phyloP scores from a whole-genome alignment of 2,113 vertebrate genomes.

The Macquaria ambigua region DNA sequence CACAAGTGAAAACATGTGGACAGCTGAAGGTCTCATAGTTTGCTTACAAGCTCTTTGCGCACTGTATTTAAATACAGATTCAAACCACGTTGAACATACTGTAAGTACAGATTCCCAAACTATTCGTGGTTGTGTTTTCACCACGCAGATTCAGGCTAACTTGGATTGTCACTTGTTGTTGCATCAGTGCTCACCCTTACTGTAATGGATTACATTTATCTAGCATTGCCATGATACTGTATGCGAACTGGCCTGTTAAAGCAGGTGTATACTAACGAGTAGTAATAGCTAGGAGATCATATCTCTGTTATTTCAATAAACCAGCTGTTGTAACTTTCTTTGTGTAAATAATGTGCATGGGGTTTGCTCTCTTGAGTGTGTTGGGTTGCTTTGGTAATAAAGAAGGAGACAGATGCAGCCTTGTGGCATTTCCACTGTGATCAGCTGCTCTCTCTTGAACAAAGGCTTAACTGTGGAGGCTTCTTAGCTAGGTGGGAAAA shows the following conservation, averaged over 20 bases:
- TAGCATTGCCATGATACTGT: background rate
- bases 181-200: background rate
- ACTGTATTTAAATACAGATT: constrained; percentile 1
- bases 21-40: background rate
- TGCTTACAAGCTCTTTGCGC: background rate
- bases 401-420: constrained; percentile 13
- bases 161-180: background rate
- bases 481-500: constrained; percentile 42
- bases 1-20: background rate
- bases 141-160: background rate
- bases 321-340: background rate
- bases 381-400: constrained; percentile 20
- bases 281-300: background rate
- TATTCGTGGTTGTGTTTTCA: background rate
- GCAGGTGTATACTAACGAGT: background rate
- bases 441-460: constrained; percentile 74
- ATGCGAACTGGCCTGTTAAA: background rate
- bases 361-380: background rate
- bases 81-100: background rate
- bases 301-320: background rate
- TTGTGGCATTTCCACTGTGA: constrained; percentile 62
- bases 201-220: background rate
- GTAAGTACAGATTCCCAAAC: background rate
- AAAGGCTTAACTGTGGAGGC: constrained; percentile 68
- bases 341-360: background rate